Base-by-base conservation (phyloP, 37 sponge, comb jelly and placozoan species). In the Crambe crambe region DNA sequence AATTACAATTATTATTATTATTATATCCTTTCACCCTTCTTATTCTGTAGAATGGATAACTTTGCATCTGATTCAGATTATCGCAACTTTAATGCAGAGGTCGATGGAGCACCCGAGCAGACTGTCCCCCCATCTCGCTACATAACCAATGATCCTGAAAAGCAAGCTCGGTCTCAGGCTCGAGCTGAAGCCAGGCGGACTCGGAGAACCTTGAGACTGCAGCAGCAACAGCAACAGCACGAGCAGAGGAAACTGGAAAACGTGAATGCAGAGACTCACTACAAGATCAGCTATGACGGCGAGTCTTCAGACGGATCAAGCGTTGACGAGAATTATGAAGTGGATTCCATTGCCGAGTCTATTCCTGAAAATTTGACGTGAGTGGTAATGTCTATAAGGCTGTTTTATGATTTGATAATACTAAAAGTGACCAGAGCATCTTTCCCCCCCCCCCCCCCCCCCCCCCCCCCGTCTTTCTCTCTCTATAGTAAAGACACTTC, bases 321-420 rank as follows among this genome's bases (percentile, higher is more conserved):
- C 30, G 62, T 83, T 34, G 76, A 80, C 27, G 89, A 89, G 31
- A 63, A 85, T 57, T 85, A 76, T 37, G 81, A 80, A 18, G 86
- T 90, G 10, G 86, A 44, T 9, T 89, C 89, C 12, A 23, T 89
- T 1, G 42, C 80, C 23, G 71, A 73, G 40, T 80, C 80, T 20
- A 66, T 83, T 10, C 80, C 79, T 0, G 89, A 89, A 51, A 37
- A 67, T 30, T 70, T 89, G 22, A 89, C 89, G 89, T 89, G 38
- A 82, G 89, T 82, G 59, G 2, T 9, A 60, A 18, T 15, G 15
- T 51, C 15, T 15, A 18, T 15, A 51, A 51, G 54, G 9, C 54
- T 15, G 15, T 51, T 51, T 51, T 15, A 9, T 51, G 15, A 18
- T 51, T 15, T 51, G 54, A 51, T 9, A 51, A 15, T 51, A 51